Evolutionary conservation across 2,113 vertebrate genomes (phyloP), one percentile per base, ranked within the genome.

Genomic region (Agapornis roseicollis): DNA sequence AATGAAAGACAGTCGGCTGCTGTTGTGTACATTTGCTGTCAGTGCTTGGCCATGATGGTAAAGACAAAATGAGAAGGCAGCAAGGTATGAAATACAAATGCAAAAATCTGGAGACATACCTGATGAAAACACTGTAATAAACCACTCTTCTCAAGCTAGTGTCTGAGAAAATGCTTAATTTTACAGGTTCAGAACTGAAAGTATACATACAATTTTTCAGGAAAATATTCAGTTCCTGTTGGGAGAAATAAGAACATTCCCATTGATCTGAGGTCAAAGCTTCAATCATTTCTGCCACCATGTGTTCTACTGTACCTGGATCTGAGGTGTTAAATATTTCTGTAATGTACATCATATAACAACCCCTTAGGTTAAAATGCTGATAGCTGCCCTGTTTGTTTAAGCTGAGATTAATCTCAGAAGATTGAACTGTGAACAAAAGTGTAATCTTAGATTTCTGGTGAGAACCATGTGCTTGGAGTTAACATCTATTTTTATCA

Each of bases 401-500:
- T 80, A 88, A 85, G 39, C 23, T 35, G 55, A 90, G 79, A 84
- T 80, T 86, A 74, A 71, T 74, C 50, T 80, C 69, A 86, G 76
- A 93, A 95, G 73, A 90, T 11, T 53, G 44, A 73, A 83, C 80
- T 68, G 80, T 89, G 83, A 92, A 88, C 33, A 80, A 18, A 93
- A 88, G 52, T 64, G 61, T 37, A 72, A 86, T 78, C 88, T 86
- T 84, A 64, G 65, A 37, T 78, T 86, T 92, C 65, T 60, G 78
- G 80, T 89, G n/a, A 90, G 86, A 94, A 50, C 28, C 7, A 2
- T 33, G 76, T 41, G 31, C n/a, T 86, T 70, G 55, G 39, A 81
- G 29, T 78, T 90, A 74, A 84, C 39, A 60, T 41, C 50, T 84
- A 68, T 64, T 93, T 95, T 94, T 94, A 63, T 81, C 80, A 86